Evolutionary conservation across 2,888 invertebrate species (phyloP).

Genomic region (Neria commutata): DNA sequence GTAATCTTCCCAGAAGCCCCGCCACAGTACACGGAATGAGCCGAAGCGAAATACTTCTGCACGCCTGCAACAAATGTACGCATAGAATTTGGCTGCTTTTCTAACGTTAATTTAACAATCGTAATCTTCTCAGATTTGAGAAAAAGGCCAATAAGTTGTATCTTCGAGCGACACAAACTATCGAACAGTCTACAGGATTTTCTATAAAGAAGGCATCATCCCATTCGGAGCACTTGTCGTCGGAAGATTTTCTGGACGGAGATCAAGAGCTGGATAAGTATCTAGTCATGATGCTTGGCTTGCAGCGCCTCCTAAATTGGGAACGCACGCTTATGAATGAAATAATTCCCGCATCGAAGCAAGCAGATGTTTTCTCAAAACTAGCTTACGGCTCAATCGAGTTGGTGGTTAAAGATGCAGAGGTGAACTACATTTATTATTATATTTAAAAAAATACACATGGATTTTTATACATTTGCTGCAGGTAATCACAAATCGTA

Average conservation of each 20-base stretch:
- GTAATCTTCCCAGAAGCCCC: constrained; percentile 48
- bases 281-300: constrained; percentile 79
- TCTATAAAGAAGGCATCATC: constrained; percentile 68
- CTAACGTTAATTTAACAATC: not conserved
- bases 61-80: constrained; percentile 80
- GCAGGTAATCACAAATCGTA: constrained; percentile 74
- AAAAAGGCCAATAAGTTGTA: constrained; percentile 84
- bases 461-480: not conserved
- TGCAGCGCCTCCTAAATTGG: constrained; percentile 85
- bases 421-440: constrained; percentile 64
- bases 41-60: constrained; percentile 80
- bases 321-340: constrained; percentile 84
- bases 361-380: constrained; percentile 82
- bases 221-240: constrained; percentile 56
- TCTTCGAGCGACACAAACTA: constrained; percentile 80
- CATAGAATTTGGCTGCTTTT: not conserved
- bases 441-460: not conserved
- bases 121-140: constrained; percentile 66
- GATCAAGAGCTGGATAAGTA: constrained; percentile 86
- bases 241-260: constrained; percentile 64
- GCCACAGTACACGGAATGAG: constrained; percentile 71
- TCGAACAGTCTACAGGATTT: constrained; percentile 81
- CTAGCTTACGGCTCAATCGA: constrained; percentile 86
- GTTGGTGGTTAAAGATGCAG: constrained; percentile 83
- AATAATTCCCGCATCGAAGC: constrained; percentile 80